Base-by-base conservation (phyloP, 2,113 vertebrate genomes). In the Daphoenositta chrysoptera region DNA sequence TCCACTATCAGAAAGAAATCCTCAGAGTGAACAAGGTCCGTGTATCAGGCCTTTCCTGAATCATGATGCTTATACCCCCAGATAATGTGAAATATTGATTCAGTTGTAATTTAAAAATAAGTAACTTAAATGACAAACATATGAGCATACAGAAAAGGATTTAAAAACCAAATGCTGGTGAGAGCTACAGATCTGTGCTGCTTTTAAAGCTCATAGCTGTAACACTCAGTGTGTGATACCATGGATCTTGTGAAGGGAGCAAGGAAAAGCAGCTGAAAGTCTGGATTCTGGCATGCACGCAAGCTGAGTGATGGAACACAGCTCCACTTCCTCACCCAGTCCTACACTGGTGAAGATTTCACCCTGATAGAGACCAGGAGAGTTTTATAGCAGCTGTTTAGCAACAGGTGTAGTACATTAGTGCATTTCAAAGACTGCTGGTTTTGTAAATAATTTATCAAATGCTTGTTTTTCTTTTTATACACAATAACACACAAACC, bases 1-100 rank as follows among this genome's bases (percentile, higher is more conserved):
- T 10, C 15, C 50, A 27, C 37, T 69, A 57, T n/a, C 50, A 65
- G 30, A 40, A 70, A 76, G 37, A 65, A 70, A 75, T 22, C 45
- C 37, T 69, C 47, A 13, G 5, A 27, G 11, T 78, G 7, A 81
- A 14, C 20, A 58, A 72, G 45, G 28, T 72, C 30, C 42, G 42
- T 48, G 21, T 31, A 83, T 63, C 68, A 86, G 22, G 40, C 31
- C 42, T 53, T 28, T 48, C 57, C 37, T 66, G 26, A 89, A 24
- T 65, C 24, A 45, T 3, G 2, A 61, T 2, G 3, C 7, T 58
- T 42, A 18, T 22, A 11, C 2, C 13, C 7, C 20, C 6, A 48
- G 19, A 69, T 42, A 82, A 78, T n/a, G 11, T 9, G 16, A 84
- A 87, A 82, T 60, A 75, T 10, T 54, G 27, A 73, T 58, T 91